Evolutionary conservation across 53 echinoderm and acorn worm genomes (phyloP), one percentile per base, ranked within the genome.

Genomic region (Pentamera pediparva): DNA sequence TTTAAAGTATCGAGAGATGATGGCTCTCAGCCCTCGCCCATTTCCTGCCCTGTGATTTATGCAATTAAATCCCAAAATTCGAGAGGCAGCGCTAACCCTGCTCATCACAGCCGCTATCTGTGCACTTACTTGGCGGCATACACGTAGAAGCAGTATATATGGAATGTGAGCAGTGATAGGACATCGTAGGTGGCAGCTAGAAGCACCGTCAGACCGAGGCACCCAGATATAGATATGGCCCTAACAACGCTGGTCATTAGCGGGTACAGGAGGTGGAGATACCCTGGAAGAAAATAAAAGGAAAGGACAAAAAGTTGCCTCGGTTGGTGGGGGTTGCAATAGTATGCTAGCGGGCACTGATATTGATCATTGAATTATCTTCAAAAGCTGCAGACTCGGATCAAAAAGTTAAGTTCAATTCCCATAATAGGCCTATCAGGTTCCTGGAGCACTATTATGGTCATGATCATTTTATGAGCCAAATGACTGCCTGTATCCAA

Each of bases 131-230:
- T 96, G 32, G 98, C 91, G 52, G 98, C 98, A 81, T 96, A 96
- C 37, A 96, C 91, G 65, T 91, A 96, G 78, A 96, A 96, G 63
- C 98, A 96, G 78, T 96, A 96, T 37, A 91, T 86, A 32, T 96
- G 98, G 49, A 96, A 88, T 24, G 98, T 88, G 17, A 96, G 86
- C 52, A 91, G 56, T 9, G 98, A 87, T 29, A 91, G 45, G 56
- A 91, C 80, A 37, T 96, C 98, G 7, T 83, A 80, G 20, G 86
- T 63, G 13, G 82, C 58, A 10, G 98, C 82, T 19, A 96, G 71
- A 39, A 86, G 69, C 37, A 96, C 88, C 0, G 91, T 86, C 2
- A 91, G 69, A 31, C 98, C 98, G 5, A 96, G 71, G 62, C 88
- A 78, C 26, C 88, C 98, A 59, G 88, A 87, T 15, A 88, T 74